Evolutionary conservation across 2,888 invertebrate genomes (phyloP), one percentile per base, ranked within the genome.

Genomic region (Xestia c-nigrum): DNA sequence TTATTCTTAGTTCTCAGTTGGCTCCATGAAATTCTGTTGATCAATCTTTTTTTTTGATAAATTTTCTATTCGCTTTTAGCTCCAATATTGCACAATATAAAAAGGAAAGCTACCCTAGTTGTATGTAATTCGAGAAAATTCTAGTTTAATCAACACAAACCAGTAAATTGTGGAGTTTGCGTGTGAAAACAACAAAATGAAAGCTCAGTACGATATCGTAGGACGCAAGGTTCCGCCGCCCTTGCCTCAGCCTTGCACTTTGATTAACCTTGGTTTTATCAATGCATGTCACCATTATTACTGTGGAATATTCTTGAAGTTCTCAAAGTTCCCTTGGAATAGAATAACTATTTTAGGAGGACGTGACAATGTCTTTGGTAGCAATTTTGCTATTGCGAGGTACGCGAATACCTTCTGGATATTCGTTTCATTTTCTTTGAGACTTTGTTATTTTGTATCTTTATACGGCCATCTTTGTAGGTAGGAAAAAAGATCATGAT

Each of bases 221-320:
- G 80, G 71, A 74, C 71, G 64, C 87, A 86, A 90, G 90, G 89
- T 83, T 83, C 50, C 57, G n/a, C 63, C 72, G 90, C 81, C 89
- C 90, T 91, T 90, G 88, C 74, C 61, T 66, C 63, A 86, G 82
- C 87, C 87, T 87, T 85, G 84, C 70, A 82, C 84, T 84, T 78
- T 75, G 83, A 80, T 88, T 87, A 72, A 78, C 87, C 85, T 87
- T 83, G 86, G 82, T 65, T 88, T 83, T 87, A 89, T 89, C 89
- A 88, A 87, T 89, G 85, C 78, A 88, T 85, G 87, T 76, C 63
- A 68, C 77, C 71, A 78, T 74, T 84, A 85, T 84, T 61, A 79
- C 68, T 50, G 24, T 46, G 50, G 63, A 77, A 78, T 73, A 21
- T 74, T 73, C 77, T 52, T 72, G 67, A 72, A 71, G 55, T 57